Conservation (phyloP, 2,113 vertebrate species). For the Sardina pilchardus region DNA sequence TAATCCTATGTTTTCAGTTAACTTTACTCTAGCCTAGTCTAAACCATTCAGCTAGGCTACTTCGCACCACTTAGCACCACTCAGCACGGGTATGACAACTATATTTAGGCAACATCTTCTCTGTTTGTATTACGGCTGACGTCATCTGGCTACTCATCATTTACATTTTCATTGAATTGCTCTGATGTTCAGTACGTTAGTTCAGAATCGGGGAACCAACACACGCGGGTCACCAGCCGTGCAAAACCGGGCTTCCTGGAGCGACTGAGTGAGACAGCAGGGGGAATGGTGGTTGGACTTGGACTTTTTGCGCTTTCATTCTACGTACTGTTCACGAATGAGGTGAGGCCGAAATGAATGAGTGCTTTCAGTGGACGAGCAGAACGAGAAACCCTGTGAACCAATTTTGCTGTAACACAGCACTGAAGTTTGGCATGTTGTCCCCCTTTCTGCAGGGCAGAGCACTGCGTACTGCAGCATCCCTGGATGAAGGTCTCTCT, state of each 20-base stretch:
- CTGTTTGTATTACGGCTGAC: neutral
- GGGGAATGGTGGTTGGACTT: conserved; percentile 83
- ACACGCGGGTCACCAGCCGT: conserved; percentile 71
- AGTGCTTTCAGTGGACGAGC: neutral
- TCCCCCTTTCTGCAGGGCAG: conserved; percentile 74
- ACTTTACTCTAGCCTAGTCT: too few species aligned
- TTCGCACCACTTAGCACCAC: too few species aligned
- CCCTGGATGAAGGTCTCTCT: conserved; percentile 87
- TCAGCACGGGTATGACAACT: neutral
- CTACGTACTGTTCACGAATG: conserved; percentile 93
- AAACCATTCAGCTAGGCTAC: neutral
- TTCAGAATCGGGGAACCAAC: conserved; percentile 52
- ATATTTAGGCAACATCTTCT: neutral
- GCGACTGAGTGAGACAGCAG: conserved; percentile 85
- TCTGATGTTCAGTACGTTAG: conserved; percentile 55
- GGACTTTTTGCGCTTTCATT: conserved; percentile 83
- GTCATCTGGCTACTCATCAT: neutral
- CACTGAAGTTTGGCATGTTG: neutral
- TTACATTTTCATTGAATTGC: neutral
- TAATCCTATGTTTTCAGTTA: neutral
- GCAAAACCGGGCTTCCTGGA: conserved; percentile 89
- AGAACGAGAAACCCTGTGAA: neutral
- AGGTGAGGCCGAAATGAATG: conserved; percentile 69
- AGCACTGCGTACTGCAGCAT: conserved; percentile 77
- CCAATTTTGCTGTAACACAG: neutral